These are phyloP conservation scores for Chaetorhynchus papuensis DNA, from an alignment of 2,113 vertebrate species.

Conservation along the genomic window DNA sequence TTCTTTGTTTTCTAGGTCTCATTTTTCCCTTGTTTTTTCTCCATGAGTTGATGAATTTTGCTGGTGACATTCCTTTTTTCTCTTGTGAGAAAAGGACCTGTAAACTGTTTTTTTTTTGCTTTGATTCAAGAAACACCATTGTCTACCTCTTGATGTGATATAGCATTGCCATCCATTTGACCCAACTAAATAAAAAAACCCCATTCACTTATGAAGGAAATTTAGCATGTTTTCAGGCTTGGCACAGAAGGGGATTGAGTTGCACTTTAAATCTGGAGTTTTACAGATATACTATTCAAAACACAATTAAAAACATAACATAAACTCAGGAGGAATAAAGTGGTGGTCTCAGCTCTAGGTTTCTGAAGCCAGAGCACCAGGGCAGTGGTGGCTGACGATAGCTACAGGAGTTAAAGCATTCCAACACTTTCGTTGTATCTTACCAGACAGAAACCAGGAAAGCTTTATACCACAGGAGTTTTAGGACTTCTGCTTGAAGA, in stretches of 20 bases:
- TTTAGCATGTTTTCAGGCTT: background rate
- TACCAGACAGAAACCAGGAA: background rate
- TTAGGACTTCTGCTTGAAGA: slow-evolving; percentile 2
- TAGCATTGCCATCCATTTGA: background rate
- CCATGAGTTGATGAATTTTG: background rate
- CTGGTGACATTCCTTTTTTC: background rate
- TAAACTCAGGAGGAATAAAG: background rate
- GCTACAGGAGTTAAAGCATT: background rate
- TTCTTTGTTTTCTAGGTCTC: background rate
- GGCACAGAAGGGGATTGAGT: background rate
- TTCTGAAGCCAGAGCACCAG: background rate
- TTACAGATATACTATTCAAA: background rate
- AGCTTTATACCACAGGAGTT: background rate
- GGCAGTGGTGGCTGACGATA: background rate
- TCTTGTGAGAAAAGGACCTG: background rate
- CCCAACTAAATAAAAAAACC: background rate
- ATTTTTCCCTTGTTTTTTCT: background rate
- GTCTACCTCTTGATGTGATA: background rate
- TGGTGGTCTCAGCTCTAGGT: background rate
- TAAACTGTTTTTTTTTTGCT: background rate
- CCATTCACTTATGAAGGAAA: background rate
- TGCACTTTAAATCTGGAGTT: background rate
- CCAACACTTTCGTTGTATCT: background rate
- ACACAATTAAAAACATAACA: background rate
- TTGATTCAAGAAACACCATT: background rate